These are phyloP conservation scores for Anas platyrhynchos DNA, from an alignment of 2,113 vertebrate species.

Conservation along the genomic window DNA sequence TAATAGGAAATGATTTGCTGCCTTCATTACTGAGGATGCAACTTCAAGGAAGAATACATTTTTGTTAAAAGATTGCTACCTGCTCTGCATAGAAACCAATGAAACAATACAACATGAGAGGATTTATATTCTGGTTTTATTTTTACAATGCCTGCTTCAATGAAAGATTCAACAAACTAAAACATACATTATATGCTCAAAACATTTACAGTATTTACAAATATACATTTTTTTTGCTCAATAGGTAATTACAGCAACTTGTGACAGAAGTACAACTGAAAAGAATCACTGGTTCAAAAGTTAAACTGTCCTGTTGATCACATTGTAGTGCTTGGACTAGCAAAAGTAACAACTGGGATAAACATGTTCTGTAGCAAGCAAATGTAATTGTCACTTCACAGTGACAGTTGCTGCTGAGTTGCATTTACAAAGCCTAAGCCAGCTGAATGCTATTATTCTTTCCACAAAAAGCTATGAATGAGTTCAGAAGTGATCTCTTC, in stretches of 20 bases:
- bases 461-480: neutral
- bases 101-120: neutral
- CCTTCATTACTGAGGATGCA: neutral
- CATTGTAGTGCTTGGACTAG: neutral
- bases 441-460: neutral
- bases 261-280: slow-evolving; percentile 51
- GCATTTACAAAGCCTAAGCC: neutral
- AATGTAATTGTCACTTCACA: neutral
- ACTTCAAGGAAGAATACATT: neutral
- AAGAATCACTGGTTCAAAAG: neutral
- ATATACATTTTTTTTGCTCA: slow-evolving; percentile 37
- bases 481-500: neutral
- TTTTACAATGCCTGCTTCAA: slow-evolving; percentile 57
- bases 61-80: neutral
- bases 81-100: neutral
- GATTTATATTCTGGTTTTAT: slow-evolving; percentile 56
- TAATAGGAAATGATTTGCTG: neutral
- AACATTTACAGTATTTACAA: slow-evolving; percentile 63
- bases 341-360: neutral
- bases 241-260: neutral
- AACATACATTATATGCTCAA: slow-evolving; percentile 9
- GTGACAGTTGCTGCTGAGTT: neutral
- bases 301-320: neutral
- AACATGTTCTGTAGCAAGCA: neutral
- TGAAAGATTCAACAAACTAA: slow-evolving; percentile 62